Conservation (phyloP, 2,888 invertebrate genomes). For the Drosophila cracens region DNA sequence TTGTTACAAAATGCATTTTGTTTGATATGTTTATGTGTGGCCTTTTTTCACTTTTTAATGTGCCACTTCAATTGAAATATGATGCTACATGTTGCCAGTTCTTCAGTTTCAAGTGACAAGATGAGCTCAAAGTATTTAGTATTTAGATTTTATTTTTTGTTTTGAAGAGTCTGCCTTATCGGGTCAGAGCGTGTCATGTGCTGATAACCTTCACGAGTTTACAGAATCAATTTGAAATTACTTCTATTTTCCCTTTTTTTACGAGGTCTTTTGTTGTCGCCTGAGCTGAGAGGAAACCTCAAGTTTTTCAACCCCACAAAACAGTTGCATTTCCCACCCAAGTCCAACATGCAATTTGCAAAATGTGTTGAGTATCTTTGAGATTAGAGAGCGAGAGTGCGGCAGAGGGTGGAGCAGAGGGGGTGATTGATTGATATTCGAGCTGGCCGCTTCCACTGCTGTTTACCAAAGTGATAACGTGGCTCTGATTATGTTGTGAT, state of each 20-base stretch:
- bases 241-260: slow-evolving; percentile 12
- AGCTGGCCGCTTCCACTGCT: slow-evolving; percentile 47
- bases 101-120: slow-evolving; percentile 36
- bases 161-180: slow-evolving; percentile 47
- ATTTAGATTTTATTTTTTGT: slow-evolving; percentile 15
- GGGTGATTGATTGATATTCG: slow-evolving; percentile 75
- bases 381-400: slow-evolving; percentile 36
- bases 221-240: slow-evolving; percentile 28
- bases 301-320: slow-evolving; percentile 35
- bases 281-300: slow-evolving; percentile 3
- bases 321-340: slow-evolving; percentile 34
- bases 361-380: slow-evolving; percentile 66
- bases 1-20: slow-evolving; percentile 4
- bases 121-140: slow-evolving; percentile 21
- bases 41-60: slow-evolving; percentile 22
- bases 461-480: slow-evolving; percentile 81
- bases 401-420: neutral
- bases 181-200: slow-evolving; percentile 18
- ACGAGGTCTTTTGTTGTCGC: slow-evolving; percentile 3
- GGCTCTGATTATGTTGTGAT: slow-evolving; percentile 80
- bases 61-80: slow-evolving; percentile 63
- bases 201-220: slow-evolving; percentile 69
- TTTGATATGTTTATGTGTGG: slow-evolving; percentile 28
- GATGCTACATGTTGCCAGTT: slow-evolving; percentile 51
- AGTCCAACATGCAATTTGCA: slow-evolving; percentile 58